phyloP scores from a whole-genome alignment of 2,797 vertebrate species.

The Phalloptychus januarius region DNA sequence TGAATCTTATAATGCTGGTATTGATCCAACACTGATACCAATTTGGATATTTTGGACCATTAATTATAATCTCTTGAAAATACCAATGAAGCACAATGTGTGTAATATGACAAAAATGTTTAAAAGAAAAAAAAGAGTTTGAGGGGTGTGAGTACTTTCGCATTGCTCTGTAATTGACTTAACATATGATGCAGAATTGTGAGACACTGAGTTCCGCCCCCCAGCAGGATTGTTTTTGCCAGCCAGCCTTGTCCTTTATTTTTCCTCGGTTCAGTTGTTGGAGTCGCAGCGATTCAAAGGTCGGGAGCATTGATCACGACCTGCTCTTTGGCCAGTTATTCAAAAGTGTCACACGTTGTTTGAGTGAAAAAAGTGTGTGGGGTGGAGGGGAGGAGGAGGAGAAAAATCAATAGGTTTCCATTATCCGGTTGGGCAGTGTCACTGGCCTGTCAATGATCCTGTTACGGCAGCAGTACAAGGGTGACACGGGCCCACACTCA shows the following conservation, averaged over 20 bases:
- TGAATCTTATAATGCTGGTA: no score
- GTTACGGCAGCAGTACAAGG: constrained; percentile 83
- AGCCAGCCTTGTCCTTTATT: constrained; percentile 15
- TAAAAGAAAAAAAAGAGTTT: neutral
- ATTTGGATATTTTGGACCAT: no score
- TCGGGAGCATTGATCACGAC: constrained; percentile 74
- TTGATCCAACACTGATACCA: no score
- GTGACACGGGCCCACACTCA: constrained; percentile 85
- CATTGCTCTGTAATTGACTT: neutral
- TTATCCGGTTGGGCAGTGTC: constrained; percentile 97
- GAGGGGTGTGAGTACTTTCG: neutral
- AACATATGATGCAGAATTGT: constrained; percentile 4
- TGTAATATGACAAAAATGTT: neutral
- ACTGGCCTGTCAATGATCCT: constrained; percentile 98
- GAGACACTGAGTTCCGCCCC: constrained; percentile 12
- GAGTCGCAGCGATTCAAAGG: constrained; percentile 65
- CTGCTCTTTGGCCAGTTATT: constrained; percentile 82
- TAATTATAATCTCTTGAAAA: neutral
- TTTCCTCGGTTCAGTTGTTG: constrained; percentile 36
- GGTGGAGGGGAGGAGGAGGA: constrained; percentile 24
- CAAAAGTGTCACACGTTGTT: constrained; percentile 82
- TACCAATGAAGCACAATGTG: neutral
- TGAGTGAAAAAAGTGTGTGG: constrained; percentile 38
- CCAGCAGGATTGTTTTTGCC: constrained; percentile 42
- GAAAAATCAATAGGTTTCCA: constrained; percentile 99